Percentiles rank a stretch among this genome's conserved stretches.
Conservation (phyloP, 2,888 invertebrate genomes). For the Lepidochitona cinerea region DNA sequence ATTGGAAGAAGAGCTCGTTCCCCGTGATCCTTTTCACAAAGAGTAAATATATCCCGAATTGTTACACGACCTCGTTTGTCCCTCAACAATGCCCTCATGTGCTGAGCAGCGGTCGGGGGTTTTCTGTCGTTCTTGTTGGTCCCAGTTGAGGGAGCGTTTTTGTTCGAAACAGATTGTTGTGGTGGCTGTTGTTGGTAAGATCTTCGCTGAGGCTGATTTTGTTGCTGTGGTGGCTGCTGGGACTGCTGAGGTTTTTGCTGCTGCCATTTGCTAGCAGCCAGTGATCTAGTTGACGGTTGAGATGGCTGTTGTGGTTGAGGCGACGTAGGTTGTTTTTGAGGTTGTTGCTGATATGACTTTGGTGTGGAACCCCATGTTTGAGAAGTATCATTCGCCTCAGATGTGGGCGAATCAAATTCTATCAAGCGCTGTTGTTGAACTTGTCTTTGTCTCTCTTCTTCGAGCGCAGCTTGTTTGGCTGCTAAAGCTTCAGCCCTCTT, state of each 20-base stretch:
- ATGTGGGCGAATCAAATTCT: slow-evolving; percentile 24
- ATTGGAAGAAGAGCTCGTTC: slow-evolving; percentile 54
- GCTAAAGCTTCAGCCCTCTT: background rate
- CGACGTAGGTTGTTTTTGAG: background rate
- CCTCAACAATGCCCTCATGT: slow-evolving; percentile 55
- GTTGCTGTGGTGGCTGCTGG: background rate
- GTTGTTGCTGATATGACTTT: background rate
- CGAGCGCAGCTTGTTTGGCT: background rate
- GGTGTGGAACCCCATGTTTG: background rate
- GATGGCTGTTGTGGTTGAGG: background rate
- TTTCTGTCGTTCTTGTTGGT: slow-evolving; percentile 6
- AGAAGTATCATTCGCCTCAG: slow-evolving; percentile 27
- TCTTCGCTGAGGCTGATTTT: slow-evolving; percentile 31
- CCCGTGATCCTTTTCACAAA: slow-evolving; percentile 55
- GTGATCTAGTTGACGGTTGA: background rate
- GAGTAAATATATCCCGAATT: slow-evolving; percentile 58
- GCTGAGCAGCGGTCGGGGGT: slow-evolving; percentile 38
- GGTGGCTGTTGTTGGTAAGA: slow-evolving; percentile 26
- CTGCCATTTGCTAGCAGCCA: background rate
- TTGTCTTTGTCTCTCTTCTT: background rate
- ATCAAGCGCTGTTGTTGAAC: background rate
- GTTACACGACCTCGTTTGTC: slow-evolving; percentile 59
- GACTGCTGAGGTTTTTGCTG: background rate
- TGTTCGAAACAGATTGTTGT: too few relatives aligned
- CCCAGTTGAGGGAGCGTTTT: background rate